Base-by-base conservation (phyloP, 1,140 invertebrate species). In the Dendroctonus valens region DNA sequence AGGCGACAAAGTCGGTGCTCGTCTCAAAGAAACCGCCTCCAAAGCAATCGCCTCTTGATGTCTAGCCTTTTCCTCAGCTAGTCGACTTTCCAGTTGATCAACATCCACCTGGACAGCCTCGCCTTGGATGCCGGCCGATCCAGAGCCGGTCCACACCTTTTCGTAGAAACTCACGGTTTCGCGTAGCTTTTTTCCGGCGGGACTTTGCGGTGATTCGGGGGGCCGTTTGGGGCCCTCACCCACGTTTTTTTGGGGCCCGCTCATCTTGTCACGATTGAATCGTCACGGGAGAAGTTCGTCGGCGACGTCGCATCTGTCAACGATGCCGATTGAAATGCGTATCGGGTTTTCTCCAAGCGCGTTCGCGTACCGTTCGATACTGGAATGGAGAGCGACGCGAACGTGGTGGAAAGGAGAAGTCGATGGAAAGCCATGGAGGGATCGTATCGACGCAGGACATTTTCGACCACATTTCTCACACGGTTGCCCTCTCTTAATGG, bases 131-230 rank as follows among this genome's bases (percentile, higher is more conserved):
- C 79, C 78, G 9, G 77, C 74, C 39, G 75, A 75, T 49, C 74
- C 75, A 11, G 65, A 49, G 40, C 85, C 84, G 26, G 83, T 83
- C 87, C 88, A 91, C 15, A 91, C 83, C 77, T 88, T 86, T 72
- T 92, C 90, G 77, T 89, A 91, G 76, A 90, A 90, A 57, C 81
- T 86, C 60, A 92, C 89, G 72, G 86, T 84, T 69, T 91, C 87
- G 48, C 83, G 81, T 9, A 91, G 81, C 48, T 85, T 80, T 73
- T 77, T 78, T n/a, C 59, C 60, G 14, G 61, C 48, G 3, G 72
- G 68, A 14, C 66, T 71, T 44, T 64, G 12, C 0, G 69, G 67
- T 15, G 55, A 55, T n/a, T 72, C 72, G 41, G 72, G 46, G 65
- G 73, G 66, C 69, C 73, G 41, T 61, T 72, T 68, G 37, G 69